Conservation (phyloP, 2,113 vertebrate species). For the Garra rufa region DNA sequence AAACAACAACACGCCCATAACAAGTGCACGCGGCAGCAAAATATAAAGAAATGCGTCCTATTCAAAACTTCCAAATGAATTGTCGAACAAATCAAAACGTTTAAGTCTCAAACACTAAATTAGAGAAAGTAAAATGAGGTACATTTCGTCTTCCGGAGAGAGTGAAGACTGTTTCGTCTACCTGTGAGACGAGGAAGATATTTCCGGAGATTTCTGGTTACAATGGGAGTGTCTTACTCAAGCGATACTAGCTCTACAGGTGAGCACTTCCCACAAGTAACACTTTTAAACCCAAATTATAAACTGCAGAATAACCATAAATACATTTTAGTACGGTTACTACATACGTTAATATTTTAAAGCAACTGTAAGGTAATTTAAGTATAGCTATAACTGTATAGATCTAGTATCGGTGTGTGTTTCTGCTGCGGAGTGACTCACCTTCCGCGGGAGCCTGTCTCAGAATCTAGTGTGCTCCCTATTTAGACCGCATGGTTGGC, state of each 20-base stretch:
- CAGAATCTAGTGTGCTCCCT: not conserved
- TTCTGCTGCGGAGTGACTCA: slow-evolving; percentile 10
- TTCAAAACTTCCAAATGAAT: not conserved
- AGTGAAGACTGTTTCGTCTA: not conserved
- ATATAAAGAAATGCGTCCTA: not conserved
- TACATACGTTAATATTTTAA: not conserved
- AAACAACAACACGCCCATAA: slow-evolving; percentile 1
- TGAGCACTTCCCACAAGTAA: not conserved
- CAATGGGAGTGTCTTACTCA: slow-evolving; percentile 61
- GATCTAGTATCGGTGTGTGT: slow-evolving; percentile 12
- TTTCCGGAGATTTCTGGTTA: slow-evolving; percentile 64
- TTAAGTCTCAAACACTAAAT: not conserved
- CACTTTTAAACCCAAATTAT: not conserved
- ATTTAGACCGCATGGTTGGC: not conserved
- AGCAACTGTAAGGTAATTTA: not conserved
- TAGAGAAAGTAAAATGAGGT: not conserved
- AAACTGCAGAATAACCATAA: not conserved
- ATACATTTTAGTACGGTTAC: too few relatives aligned
- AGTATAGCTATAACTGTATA: not conserved
- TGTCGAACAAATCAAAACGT: not conserved
- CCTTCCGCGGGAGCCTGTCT: not conserved
- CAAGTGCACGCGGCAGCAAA: not conserved
- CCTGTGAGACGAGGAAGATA: not conserved
- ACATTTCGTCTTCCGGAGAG: not conserved
- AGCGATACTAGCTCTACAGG: slow-evolving; percentile 48